These are phyloP conservation scores for Vanessa cardui DNA, from an alignment of 2,888 invertebrate genomes.

Conservation along the genomic window DNA sequence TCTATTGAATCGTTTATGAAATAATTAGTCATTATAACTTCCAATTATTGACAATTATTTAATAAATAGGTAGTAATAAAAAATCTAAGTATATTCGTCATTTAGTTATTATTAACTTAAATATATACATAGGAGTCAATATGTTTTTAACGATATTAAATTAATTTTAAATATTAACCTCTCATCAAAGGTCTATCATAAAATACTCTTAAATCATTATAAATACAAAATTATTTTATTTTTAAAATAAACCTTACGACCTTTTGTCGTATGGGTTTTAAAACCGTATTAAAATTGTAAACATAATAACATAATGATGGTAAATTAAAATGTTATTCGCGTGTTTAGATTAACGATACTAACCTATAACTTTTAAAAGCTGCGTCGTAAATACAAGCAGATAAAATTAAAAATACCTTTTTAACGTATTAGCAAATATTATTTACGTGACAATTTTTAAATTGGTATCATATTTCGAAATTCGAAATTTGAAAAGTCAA, in stretches of 20 bases:
- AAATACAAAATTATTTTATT: background rate
- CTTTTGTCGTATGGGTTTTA: background rate
- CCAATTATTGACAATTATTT: no score
- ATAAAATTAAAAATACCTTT: no score
- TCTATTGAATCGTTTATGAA: conserved; percentile 9
- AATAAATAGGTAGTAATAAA: background rate
- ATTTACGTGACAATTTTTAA: no score
- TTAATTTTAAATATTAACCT: conserved; percentile 11
- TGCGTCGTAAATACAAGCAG: no score
- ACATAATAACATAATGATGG: background rate
- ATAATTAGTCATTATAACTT: background rate
- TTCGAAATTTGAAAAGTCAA: no score
- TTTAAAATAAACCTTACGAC: conserved; percentile 1
- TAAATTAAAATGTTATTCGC: background rate
- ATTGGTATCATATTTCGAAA: no score
- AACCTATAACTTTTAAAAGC: background rate
- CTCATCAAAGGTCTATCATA: conserved; percentile 4
- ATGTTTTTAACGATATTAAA: conserved; percentile 1
- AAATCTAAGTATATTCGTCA: background rate
- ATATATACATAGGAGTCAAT: no score
- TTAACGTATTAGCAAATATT: no score
- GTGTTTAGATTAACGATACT: background rate
- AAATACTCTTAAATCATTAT: conserved; percentile 10
- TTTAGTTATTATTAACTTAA: background rate
- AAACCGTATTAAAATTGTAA: conserved; percentile 7